Evolutionary conservation across 1,140 invertebrate species (phyloP), one percentile per base, ranked within the genome.

Genomic region (Drosophila gunungcola): DNA sequence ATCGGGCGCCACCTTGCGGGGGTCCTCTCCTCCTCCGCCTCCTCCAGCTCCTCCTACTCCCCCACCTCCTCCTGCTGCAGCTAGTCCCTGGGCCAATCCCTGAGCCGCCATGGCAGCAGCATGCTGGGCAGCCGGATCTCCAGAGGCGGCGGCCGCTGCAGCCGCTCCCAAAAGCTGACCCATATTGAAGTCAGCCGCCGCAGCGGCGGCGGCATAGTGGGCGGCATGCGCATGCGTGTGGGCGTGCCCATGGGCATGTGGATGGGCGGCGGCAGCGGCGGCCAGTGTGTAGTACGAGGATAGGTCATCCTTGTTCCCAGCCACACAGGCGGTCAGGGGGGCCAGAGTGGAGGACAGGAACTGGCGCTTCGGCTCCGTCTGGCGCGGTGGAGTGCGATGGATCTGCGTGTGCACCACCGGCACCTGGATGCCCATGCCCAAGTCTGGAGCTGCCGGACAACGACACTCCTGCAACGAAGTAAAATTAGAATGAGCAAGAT

Each of bases 281-380:
- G 95, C 92, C 6, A 94, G 85, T 25, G 94, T 94, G 67, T 96
- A 96, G 78, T 96, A 96, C 13, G 95, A 95, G 55, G 95, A 95
- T 10, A 96, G 94, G 38, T 94, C 94, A 36, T 94, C 94, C 36
- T 95, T 95, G 7, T 94, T 92, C 2, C 93, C 95, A 0, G 95
- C 94, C 27, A 97, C 96, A 73, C 96, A 97, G 0, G 96, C 95
- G 1, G 95, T 95, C 29, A 96, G 90, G 2, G 96, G 96, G 0
- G 96, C 96, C 27, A 97, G 80, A 2, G 95, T 96, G 0, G 96
- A 95, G 0, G 96, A 95, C 11, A 97, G 81, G 78, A 97, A 96
- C 82, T 96, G 96, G 55, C 95, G 94, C 49, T 96, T 94, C 4
- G 94, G 94, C 61, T 95, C 79, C 78, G 78, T 76, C 39, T 91